Evolutionary conservation across 2,797 vertebrate genomes (phyloP).

Genomic region (Urophycis tenuis): DNA sequence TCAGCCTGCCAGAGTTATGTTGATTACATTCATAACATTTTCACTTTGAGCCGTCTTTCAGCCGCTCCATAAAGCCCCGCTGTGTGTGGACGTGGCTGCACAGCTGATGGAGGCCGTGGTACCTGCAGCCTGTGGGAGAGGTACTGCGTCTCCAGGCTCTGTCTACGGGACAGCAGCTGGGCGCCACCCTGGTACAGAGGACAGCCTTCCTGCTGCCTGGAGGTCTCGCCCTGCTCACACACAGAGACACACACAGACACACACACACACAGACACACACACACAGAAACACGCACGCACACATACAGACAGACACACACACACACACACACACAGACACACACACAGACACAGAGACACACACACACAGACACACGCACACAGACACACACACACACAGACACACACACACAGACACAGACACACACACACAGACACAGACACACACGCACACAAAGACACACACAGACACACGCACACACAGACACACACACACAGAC

Average conservation of each 20-base stretch:
- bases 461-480: conserved; percentile 25
- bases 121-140: conserved; percentile 90
- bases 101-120: conserved; percentile 21
- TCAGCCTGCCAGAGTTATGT: not conserved
- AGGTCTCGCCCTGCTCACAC: conserved; percentile 74
- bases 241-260: conserved; percentile 10
- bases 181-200: conserved; percentile 75
- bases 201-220: conserved; percentile 75
- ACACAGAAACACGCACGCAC: conserved; percentile 1
- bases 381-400: conserved; percentile 26
- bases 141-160: conserved; percentile 90
- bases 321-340: conserved; percentile 5
- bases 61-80: not conserved
- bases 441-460: conserved; percentile 22
- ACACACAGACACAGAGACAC: too few relatives aligned
- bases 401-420: conserved; percentile 8
- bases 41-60: not conserved
- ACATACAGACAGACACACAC: not conserved
- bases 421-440: too few relatives aligned
- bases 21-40: not conserved
- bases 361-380: conserved; percentile 24
- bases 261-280: conserved; percentile 25
- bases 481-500: conserved; percentile 14
- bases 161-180: conserved; percentile 77
- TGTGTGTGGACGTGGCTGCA: not conserved